Evolutionary conservation across 2,888 invertebrate genomes (phyloP), one percentile per base, ranked within the genome.

Genomic region (Macrophya alboannulata): DNA sequence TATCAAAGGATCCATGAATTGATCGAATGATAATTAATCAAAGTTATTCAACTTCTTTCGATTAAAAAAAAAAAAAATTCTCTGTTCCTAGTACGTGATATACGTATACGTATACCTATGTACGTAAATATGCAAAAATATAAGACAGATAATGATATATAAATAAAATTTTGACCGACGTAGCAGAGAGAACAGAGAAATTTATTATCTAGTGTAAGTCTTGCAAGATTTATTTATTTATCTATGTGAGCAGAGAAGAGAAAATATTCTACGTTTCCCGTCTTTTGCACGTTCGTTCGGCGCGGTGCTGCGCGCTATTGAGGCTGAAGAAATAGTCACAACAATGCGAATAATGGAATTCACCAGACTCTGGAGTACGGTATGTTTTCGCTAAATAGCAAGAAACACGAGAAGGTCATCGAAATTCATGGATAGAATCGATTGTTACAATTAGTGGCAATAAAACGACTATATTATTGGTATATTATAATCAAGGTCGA

Each of bases 291-390:
- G 9, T 25, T 51, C 12, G 12, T 8, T 48, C 51, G 48, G 31
- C 25, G n/a, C 72, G 43, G 72, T 45, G 43, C 45, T 45, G n/a
- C n/a, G 9, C 17, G 71, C 68, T 37, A 31, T 72, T 43, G 72
- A n/a, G 72, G 72, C n/a, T 25, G n/a, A n/a, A 74, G 17, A 76
- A 51, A 76, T 48, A 76, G 76, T 51, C 12, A 21, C 76, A 15
- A 51, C n/a, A 51, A 51, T 51, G 76, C 51, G 31, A 51, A 37
- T 48, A 48, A 51, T 48, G 76, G 17, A 31, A 51, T 25, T 51
- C 17, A 48, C n/a, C 15, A 48, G 31, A 77, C 51, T 77, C 76
- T 17, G 8, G 17, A 25, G 76, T 31, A 51, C 17, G 31, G 31
- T 31, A 77, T 77, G 12, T 72, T 40, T 17, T 15, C 51, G 51